These are phyloP conservation scores for Oedothorax gibbosus DNA, from an alignment of 1,140 invertebrate genomes.

Conservation along the genomic window DNA sequence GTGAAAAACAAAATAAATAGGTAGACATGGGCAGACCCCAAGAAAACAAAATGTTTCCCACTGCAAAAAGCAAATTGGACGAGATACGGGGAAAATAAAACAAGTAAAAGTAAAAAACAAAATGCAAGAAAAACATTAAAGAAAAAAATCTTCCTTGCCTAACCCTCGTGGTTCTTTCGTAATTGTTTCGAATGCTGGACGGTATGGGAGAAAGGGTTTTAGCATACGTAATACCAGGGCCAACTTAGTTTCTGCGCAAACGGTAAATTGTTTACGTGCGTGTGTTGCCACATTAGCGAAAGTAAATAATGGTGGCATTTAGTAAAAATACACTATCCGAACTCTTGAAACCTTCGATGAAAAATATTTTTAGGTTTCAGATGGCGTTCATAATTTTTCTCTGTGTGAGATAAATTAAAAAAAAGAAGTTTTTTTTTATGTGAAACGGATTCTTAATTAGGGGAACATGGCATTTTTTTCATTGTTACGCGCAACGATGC, in stretches of 20 bases:
- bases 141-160: background rate
- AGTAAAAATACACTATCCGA: constrained; percentile 35
- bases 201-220: constrained; percentile 20
- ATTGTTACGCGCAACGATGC: no score
- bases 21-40: constrained; percentile 3
- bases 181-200: constrained; percentile 43
- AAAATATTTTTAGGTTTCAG: constrained; percentile 28
- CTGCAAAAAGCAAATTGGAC: constrained; percentile 53
- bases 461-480: no score
- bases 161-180: constrained; percentile 22
- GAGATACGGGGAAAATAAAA: constrained; percentile 49
- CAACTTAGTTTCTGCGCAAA: background rate
- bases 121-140: constrained; percentile 29
- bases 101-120: constrained; percentile 8
- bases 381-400: no score
- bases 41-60: constrained; percentile 8
- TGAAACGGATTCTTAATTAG: no score
- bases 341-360: constrained; percentile 40
- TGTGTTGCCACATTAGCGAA: constrained; percentile 56
- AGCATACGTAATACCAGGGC: constrained; percentile 38
- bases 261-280: constrained; percentile 55
- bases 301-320: constrained; percentile 57
- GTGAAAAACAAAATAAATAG: constrained; percentile 45
- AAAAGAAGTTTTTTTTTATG: no score
- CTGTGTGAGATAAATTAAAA: no score